Percentiles rank a stretch among this genome's conserved stretches.
These are phyloP conservation scores for Crepidodera aurea DNA, from an alignment of 2,888 invertebrate species.

Conservation along the genomic window DNA sequence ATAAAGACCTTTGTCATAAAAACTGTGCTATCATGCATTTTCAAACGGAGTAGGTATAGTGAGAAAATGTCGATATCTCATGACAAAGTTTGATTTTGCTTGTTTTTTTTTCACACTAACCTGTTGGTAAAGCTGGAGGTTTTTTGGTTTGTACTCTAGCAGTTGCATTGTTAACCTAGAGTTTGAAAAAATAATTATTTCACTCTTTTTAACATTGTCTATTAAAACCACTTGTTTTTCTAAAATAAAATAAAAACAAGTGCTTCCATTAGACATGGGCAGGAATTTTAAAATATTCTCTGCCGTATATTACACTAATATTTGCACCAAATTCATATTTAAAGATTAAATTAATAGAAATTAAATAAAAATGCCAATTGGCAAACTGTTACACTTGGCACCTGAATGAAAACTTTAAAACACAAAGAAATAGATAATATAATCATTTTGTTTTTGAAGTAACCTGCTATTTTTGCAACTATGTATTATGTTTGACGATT, in stretches of 20 bases:
- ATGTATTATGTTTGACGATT: too few relatives aligned
- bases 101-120: too few relatives aligned
- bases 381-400: neutral
- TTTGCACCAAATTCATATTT: slow-evolving; percentile 23
- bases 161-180: slow-evolving; percentile 98
- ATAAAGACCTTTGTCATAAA: too few relatives aligned
- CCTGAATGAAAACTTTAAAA: too few relatives aligned
- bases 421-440: neutral
- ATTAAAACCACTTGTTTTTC: slow-evolving; percentile 50
- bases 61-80: too few relatives aligned
- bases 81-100: too few relatives aligned
- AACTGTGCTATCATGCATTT: too few relatives aligned
- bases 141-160: slow-evolving; percentile 99
- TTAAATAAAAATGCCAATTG: neutral
- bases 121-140: slow-evolving; percentile 89
- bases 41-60: too few relatives aligned
- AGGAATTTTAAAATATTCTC: slow-evolving; percentile 6
- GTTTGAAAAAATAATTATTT: slow-evolving; percentile 52
- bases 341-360: neutral
- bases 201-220: slow-evolving; percentile 31
- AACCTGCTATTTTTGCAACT: too few relatives aligned
- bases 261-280: slow-evolving; percentile 46
- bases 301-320: slow-evolving; percentile 16
- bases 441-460: too few relatives aligned
- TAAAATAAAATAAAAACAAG: slow-evolving; percentile 42